A percentile compares a stretch with the other conserved stretches of the same genome.
phyloP scores from a whole-genome alignment of 2,888 invertebrate species.

The Gymnocheta viridis region DNA sequence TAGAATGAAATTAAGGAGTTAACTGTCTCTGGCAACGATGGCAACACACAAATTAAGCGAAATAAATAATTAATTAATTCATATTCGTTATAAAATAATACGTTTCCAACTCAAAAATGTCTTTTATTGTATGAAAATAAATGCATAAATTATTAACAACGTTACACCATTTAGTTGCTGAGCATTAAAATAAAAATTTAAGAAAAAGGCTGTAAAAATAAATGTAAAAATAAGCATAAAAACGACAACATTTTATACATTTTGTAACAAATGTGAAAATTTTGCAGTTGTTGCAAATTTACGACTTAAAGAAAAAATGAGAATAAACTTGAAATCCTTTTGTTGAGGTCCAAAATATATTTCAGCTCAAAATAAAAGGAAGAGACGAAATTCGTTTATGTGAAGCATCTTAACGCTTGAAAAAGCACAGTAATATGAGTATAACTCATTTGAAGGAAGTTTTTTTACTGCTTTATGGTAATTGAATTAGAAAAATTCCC shows the following conservation, averaged over 20 bases:
- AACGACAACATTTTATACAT: slow-evolving; percentile 30
- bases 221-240: neutral
- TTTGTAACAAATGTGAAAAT: slow-evolving; percentile 33
- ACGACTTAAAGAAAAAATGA: slow-evolving; percentile 29
- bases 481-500: slow-evolving; percentile 55
- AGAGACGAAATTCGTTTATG: slow-evolving; percentile 10
- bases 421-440: slow-evolving; percentile 23
- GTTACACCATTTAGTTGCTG: slow-evolving; percentile 21
- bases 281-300: slow-evolving; percentile 55
- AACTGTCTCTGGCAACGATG: too few relatives aligned
- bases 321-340: slow-evolving; percentile 38
- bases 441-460: slow-evolving; percentile 54
- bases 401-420: slow-evolving; percentile 53
- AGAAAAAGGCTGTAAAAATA: slow-evolving; percentile 10
- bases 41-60: too few relatives aligned
- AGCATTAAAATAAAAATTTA: neutral
- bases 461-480: slow-evolving; percentile 46
- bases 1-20: too few relatives aligned
- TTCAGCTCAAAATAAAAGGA: slow-evolving; percentile 11
- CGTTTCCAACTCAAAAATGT: too few relatives aligned
- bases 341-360: slow-evolving; percentile 29
- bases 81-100: too few relatives aligned
- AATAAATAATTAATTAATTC: too few relatives aligned
- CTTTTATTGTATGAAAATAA: too few relatives aligned
- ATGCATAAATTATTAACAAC: too few relatives aligned